Base-by-base conservation (phyloP, 1,140 invertebrate genomes). In the Pteromalus puparum region DNA sequence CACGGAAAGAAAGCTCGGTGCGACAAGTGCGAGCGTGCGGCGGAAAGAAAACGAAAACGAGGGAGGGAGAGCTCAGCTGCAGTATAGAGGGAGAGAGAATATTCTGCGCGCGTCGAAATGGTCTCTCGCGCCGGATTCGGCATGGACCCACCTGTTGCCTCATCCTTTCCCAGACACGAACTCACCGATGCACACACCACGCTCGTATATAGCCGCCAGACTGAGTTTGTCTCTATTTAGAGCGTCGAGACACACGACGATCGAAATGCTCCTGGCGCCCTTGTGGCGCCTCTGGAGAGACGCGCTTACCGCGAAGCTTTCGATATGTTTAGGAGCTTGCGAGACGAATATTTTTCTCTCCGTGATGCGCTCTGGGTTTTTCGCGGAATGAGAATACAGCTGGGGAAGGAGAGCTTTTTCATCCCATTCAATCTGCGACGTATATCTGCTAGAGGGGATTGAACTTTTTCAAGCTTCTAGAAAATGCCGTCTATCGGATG, bases 61-160 rank as follows among this genome's bases (percentile, higher is more conserved):
- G 9, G 67, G n/a, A 68, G 73, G 53, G 34, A 9, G 67, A 46
- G 34, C 3, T n/a, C 4, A 34, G 24, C 42, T 4, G 53, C 53
- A n/a, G 53, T n/a, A 7, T n/a, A 53, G 48, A 5, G 48, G 5
- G 48, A 53, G 53, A 61, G 53, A 61, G 21, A 61, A 61, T 61
- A 61, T 61, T 61, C 18, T 61, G 86, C 85, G 86, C 85, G 85
- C 83, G 87, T 88, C 85, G 88, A 87, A 89, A 86, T 72, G 85
- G 89, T 84, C 30, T 84, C 83, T 42, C 84, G 87, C 82, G 87
- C 87, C 79, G 84, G 85, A 90, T 90, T 90, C 88, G 87, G 84
- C 88, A 86, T 82, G 86, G 87, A 87, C 81, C 89, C 87, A 90
- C 89, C 89, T 90, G 89, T 90, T 90, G 89, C 88, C 86, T 30